phyloP scores from a whole-genome alignment of 1,140 invertebrate species.

The Drosophila navojoa region DNA sequence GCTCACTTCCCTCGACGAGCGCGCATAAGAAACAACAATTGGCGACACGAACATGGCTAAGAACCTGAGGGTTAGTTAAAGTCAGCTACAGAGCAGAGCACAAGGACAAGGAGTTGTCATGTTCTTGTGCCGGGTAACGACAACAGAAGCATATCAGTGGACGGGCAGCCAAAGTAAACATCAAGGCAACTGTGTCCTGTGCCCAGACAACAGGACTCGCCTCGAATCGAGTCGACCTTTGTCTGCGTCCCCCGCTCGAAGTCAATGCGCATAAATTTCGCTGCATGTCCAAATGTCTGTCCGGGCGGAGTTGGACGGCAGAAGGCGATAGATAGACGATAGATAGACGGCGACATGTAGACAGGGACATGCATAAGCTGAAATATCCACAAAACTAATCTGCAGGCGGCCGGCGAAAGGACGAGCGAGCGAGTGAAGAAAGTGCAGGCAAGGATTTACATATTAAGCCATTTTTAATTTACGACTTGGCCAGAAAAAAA shows the following conservation, averaged over 20 bases:
- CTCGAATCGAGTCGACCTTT: constrained; percentile 30
- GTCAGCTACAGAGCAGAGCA: constrained; percentile 2
- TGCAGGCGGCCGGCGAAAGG: constrained; percentile 43
- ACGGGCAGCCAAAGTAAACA: constrained; percentile 58
- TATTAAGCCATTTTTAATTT: constrained; percentile 82
- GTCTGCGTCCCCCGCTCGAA: neutral
- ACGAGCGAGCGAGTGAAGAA: constrained; percentile 11
- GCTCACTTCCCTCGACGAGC: neutral
- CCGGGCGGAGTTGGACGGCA: neutral
- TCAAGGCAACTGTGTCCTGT: neutral
- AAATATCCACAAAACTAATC: constrained; percentile 81
- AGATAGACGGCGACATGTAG: constrained; percentile 34
- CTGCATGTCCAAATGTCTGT: constrained; percentile 56
- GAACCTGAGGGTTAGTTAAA: constrained; percentile 10
- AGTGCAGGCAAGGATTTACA: constrained; percentile 72
- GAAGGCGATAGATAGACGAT: constrained; percentile 23
- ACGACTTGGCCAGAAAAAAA: constrained; percentile 71
- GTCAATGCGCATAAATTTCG: constrained; percentile 51
- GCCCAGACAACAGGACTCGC: constrained; percentile 4
- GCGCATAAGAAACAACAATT: constrained; percentile 10
- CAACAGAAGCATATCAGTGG: constrained; percentile 62
- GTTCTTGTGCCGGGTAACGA: constrained; percentile 29
- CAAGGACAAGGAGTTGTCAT: constrained; percentile 37
- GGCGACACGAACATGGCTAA: constrained; percentile 6
- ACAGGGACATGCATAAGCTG: constrained; percentile 72